A percentile compares a stretch with the other conserved stretches of the same genome.
These are phyloP conservation scores for Chionoecetes opilio DNA, from an alignment of 1,140 invertebrate species.

Conservation along the genomic window DNA sequence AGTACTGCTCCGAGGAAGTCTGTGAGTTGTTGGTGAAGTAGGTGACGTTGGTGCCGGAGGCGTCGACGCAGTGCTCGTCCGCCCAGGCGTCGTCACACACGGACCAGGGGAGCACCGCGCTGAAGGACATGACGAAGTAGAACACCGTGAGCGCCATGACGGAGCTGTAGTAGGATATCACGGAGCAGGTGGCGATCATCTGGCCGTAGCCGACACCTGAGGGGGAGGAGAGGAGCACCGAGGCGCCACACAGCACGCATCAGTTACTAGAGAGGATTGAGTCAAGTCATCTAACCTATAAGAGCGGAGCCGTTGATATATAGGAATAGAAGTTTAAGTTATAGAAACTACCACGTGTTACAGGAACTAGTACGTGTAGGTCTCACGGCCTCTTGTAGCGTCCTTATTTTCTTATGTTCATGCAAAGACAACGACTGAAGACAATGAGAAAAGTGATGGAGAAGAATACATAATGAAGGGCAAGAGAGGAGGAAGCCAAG, in stretches of 20 bases:
- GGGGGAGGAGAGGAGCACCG: background rate
- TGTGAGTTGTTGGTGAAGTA: conserved; percentile 48
- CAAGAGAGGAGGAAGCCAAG: background rate
- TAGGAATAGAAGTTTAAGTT: no score
- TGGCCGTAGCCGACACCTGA: conserved; percentile 84
- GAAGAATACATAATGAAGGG: background rate
- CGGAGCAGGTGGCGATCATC: conserved; percentile 82
- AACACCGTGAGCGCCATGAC: conserved; percentile 84
- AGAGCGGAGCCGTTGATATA: no score
- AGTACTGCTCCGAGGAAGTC: conserved; percentile 82
- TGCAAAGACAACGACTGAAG: no score
- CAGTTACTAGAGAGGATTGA: no score
- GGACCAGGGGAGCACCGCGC: conserved; percentile 83
- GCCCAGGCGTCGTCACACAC: conserved; percentile 82
- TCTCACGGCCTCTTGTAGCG: no score
- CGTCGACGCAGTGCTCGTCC: conserved; percentile 76
- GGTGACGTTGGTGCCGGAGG: conserved; percentile 52
- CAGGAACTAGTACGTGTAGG: no score
- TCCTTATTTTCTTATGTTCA: no score
- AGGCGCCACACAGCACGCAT: no score
- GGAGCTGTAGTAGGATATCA: conserved; percentile 83
- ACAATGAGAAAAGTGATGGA: background rate
- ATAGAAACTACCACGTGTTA: no score
- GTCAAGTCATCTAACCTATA: no score
- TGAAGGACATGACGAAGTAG: conserved; percentile 84